Evolutionary conservation across 2,797 vertebrate species (phyloP).

Genomic region (Trematomus bernacchii): DNA sequence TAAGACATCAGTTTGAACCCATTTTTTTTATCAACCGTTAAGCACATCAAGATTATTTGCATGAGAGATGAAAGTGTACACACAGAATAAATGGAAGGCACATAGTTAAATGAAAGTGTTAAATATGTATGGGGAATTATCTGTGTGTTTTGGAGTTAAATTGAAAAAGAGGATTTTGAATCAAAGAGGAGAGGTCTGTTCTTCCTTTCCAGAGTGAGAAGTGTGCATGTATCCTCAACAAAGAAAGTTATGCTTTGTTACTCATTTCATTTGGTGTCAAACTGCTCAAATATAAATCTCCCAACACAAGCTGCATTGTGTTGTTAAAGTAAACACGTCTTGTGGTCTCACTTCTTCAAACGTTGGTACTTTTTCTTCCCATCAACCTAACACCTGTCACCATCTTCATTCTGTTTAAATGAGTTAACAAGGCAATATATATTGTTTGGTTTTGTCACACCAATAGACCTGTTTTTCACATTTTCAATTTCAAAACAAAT

Average conservation of each 20-base stretch:
- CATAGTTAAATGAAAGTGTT: not conserved
- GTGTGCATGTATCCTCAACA: slow-evolving; percentile 9
- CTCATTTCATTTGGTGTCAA: slow-evolving; percentile 28
- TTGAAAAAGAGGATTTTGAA: not conserved
- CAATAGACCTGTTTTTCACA: slow-evolving; percentile 30
- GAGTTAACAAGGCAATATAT: slow-evolving; percentile 68
- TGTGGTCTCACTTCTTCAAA: slow-evolving; percentile 12
- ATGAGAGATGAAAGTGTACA: not conserved
- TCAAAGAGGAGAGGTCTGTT: slow-evolving; percentile 2
- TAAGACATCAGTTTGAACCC: not conserved
- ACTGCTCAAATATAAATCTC: slow-evolving; percentile 19
- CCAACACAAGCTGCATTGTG: slow-evolving; percentile 1
- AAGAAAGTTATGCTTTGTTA: slow-evolving; percentile 20
- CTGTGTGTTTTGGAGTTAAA: slow-evolving; percentile 15
- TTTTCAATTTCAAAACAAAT: slow-evolving; percentile 20
- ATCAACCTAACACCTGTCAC: slow-evolving; percentile 39
- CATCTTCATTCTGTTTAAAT: slow-evolving; percentile 47
- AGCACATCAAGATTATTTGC: not conserved
- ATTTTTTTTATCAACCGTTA: not conserved
- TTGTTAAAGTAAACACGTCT: slow-evolving; percentile 2
- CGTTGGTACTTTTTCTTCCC: not conserved
- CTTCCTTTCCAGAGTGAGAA: slow-evolving; percentile 15
- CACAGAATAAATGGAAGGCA: not conserved
- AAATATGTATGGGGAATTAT: not conserved
- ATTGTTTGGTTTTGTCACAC: slow-evolving; percentile 43